Evolutionary conservation across 1,140 invertebrate genomes (phyloP).

Genomic region (Platyscapa corneri): DNA sequence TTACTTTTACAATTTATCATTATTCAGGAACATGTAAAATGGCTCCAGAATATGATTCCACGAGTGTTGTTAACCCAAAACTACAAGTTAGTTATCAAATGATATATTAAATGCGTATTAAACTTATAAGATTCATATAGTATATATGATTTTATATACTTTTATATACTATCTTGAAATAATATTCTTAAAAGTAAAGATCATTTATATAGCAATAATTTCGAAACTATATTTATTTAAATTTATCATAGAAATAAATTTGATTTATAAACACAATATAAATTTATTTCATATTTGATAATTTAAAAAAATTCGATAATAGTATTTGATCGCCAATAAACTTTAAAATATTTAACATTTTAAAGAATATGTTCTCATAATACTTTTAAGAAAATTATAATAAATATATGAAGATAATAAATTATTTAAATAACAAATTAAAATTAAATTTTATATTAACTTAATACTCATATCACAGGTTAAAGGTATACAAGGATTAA

Average conservation of each 20-base stretch:
- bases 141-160: too few relatives aligned
- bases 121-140: too few relatives aligned
- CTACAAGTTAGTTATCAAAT: conserved; percentile 75
- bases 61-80: conserved; percentile 84
- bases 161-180: not conserved
- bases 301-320: too few relatives aligned
- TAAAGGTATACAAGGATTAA: conserved; percentile 57
- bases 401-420: not conserved
- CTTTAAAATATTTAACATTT: too few relatives aligned
- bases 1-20: conserved; percentile 72
- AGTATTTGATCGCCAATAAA: too few relatives aligned
- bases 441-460: not conserved
- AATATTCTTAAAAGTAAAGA: not conserved
- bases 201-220: too few relatives aligned
- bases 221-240: too few relatives aligned
- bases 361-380: too few relatives aligned
- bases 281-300: too few relatives aligned
- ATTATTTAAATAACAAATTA: not conserved
- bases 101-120: not conserved
- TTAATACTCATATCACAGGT: conserved; percentile 55
- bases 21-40: conserved; percentile 75
- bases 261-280: too few relatives aligned
- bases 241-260: too few relatives aligned
- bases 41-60: conserved; percentile 71
- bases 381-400: too few relatives aligned